Conservation (phyloP, 2,113 vertebrate species). For the Callipepla californica region DNA sequence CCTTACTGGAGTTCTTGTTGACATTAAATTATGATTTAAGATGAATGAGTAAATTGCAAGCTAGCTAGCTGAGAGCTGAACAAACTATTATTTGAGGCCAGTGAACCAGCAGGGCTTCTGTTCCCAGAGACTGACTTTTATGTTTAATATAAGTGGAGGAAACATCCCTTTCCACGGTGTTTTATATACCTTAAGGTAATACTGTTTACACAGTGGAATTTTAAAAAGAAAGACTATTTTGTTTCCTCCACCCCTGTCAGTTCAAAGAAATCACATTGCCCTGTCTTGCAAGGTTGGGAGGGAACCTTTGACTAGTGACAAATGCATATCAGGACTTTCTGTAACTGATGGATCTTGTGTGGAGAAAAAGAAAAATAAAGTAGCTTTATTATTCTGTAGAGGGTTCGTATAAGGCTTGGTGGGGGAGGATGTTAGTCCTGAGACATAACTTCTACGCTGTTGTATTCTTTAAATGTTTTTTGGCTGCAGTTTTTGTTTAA, state of each 20-base stretch:
- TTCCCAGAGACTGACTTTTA: neutral
- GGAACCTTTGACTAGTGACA: neutral
- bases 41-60: conserved; percentile 30
- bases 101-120: neutral
- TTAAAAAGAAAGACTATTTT: neutral
- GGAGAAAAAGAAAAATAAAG: neutral
- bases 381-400: neutral
- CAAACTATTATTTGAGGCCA: conserved; percentile 7
- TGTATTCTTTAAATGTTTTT: neutral
- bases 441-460: neutral
- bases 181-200: neutral
- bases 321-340: neutral
- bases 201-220: neutral
- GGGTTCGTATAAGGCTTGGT: accelerated
- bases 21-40: conserved; percentile 37
- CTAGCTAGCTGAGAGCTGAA: conserved; percentile 14
- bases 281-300: neutral
- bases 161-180: neutral
- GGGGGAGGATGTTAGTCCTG: neutral
- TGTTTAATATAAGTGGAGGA: neutral
- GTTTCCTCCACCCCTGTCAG: neutral
- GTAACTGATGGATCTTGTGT: neutral
- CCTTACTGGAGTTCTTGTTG: conserved; percentile 39
- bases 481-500: neutral
- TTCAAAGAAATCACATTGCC: neutral